Evolutionary conservation across 35 echinoderm and acorn worm species (phyloP).

Genomic region (Lytechinus variegatus): DNA sequence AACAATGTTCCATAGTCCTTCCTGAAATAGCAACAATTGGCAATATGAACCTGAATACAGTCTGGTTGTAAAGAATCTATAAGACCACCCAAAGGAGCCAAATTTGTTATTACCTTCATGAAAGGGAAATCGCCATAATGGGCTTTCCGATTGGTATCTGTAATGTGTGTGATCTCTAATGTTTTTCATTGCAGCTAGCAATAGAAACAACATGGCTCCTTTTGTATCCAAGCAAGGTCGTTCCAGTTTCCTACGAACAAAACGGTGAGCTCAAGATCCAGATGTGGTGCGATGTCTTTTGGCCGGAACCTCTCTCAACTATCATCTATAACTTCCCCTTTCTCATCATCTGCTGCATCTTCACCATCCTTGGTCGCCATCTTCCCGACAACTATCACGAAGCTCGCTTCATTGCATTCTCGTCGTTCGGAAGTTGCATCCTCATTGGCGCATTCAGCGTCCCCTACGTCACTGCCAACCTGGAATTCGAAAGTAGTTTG

Average conservation of each 20-base stretch:
- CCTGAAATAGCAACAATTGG: no score
- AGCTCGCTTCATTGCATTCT: slow-evolving; percentile 63
- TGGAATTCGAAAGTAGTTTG: slow-evolving; percentile 33
- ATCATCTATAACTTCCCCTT: slow-evolving; percentile 67
- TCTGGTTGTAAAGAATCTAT: no score
- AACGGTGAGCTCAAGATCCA: slow-evolving; percentile 27
- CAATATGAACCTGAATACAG: no score
- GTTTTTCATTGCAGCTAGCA: background rate
- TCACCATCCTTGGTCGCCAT: slow-evolving; percentile 68
- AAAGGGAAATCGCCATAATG: no score
- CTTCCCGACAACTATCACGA: slow-evolving; percentile 88
- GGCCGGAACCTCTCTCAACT: slow-evolving; percentile 60
- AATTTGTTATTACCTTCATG: no score
- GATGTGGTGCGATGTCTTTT: slow-evolving; percentile 49
- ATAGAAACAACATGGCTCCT: slow-evolving; percentile 9
- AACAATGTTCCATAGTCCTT: no score
- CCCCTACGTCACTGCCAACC: slow-evolving; percentile 55
- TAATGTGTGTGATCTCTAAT: no score
- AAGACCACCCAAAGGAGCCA: no score
- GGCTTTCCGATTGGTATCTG: no score
- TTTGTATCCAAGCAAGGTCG: background rate
- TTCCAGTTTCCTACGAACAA: slow-evolving; percentile 13
- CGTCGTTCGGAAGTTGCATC: slow-evolving; percentile 60
- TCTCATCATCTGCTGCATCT: slow-evolving; percentile 58
- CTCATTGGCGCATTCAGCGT: slow-evolving; percentile 63